phyloP scores from a whole-genome alignment of 2,888 invertebrate genomes.

The Cosmia trapezina region DNA sequence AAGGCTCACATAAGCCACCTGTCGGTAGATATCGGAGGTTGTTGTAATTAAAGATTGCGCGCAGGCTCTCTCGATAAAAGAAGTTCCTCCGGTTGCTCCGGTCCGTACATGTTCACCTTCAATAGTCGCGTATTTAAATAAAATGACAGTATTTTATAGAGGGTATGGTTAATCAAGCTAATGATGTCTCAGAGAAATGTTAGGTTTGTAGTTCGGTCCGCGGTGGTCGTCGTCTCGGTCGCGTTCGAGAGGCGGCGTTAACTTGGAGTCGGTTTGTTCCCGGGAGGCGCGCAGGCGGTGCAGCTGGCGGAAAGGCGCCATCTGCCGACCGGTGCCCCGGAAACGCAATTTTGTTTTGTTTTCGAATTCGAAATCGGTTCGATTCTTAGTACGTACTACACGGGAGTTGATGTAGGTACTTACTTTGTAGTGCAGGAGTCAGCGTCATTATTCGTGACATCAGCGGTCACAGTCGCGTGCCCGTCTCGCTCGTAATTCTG shows the following conservation, averaged over 20 bases:
- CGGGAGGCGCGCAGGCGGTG: constrained; percentile 65
- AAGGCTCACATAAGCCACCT: constrained; percentile 85
- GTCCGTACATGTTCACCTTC: constrained; percentile 82
- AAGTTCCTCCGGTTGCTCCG: constrained; percentile 72
- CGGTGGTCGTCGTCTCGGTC: constrained; percentile 18
- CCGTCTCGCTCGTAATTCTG: constrained; percentile 69
- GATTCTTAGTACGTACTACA: constrained; percentile 70
- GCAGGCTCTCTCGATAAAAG: constrained; percentile 74
- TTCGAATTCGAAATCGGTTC: constrained; percentile 78
- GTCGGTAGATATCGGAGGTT: constrained; percentile 80
- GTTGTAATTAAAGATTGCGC: constrained; percentile 85
- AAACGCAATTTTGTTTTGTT: constrained; percentile 87
- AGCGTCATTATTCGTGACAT: constrained; percentile 58
- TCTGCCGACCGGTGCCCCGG: constrained; percentile 86
- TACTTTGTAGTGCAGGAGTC: constrained; percentile 61
- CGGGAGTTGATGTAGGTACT: constrained; percentile 16
- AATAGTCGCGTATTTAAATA: constrained; percentile 61
- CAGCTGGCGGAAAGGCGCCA: constrained; percentile 91
- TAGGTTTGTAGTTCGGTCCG: constrained; percentile 42
- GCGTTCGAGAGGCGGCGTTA: constrained; percentile 70
- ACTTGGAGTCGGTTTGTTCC: constrained; percentile 72
- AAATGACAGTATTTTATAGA: constrained; percentile 68
- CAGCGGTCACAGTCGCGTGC: constrained; percentile 77
- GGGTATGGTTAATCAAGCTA: constrained; percentile 47
- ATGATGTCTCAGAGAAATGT: constrained; percentile 31